These are phyloP conservation scores for Dryocosmus kuriphilus DNA, from an alignment of 2,888 invertebrate genomes.

Conservation along the genomic window DNA sequence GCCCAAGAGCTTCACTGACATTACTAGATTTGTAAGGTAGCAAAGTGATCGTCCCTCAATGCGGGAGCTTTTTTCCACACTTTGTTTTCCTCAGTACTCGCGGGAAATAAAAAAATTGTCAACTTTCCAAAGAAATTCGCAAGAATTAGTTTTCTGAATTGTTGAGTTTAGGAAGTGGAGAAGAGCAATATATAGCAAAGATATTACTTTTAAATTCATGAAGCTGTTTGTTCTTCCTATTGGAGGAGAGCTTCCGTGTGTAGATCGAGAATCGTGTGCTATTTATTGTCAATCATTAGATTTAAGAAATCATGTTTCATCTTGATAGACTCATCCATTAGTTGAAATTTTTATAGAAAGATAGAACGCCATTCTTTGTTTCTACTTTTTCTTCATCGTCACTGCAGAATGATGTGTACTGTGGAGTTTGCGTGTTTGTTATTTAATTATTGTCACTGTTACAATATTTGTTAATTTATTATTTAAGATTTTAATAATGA, in stretches of 20 bases:
- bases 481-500: slow-evolving; percentile 70
- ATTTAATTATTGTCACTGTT: slow-evolving; percentile 70
- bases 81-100: slow-evolving; percentile 10
- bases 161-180: background rate
- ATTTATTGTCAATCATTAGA: slow-evolving; percentile 23
- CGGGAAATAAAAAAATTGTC: background rate
- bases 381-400: background rate
- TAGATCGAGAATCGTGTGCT: slow-evolving; percentile 5
- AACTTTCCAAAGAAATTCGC: background rate
- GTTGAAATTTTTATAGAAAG: background rate
- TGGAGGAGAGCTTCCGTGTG: slow-evolving; percentile 5
- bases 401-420: slow-evolving; percentile 17
- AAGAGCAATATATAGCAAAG: slow-evolving; percentile 12
- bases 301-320: slow-evolving; percentile 6
- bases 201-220: slow-evolving; percentile 15
- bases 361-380: background rate
- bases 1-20: slow-evolving; percentile 43
- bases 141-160: background rate
- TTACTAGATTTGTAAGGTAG: slow-evolving; percentile 44
- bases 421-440: slow-evolving; percentile 63
- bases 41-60: slow-evolving; percentile 36
- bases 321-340: background rate
- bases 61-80: slow-evolving; percentile 2
- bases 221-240: slow-evolving; percentile 30
- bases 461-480: slow-evolving; percentile 70